These are phyloP conservation scores for Indicator maculatus DNA, from an alignment of 2,113 vertebrate species.

Conservation along the genomic window DNA sequence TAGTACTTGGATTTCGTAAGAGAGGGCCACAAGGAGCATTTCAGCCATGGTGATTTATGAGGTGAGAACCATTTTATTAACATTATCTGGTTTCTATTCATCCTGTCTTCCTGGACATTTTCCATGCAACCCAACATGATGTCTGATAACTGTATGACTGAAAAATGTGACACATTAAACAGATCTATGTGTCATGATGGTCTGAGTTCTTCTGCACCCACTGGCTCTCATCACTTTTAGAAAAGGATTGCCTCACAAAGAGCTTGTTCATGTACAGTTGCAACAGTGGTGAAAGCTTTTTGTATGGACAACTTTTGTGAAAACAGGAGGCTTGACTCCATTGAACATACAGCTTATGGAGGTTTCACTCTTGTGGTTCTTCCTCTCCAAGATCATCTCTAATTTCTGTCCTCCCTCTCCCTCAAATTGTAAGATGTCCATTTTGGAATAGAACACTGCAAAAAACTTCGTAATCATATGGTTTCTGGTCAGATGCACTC, in stretches of 20 bases:
- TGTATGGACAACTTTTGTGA: neutral
- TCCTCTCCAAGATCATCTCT: neutral
- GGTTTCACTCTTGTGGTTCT: neutral
- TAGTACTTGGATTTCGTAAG: neutral
- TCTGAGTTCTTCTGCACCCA: neutral
- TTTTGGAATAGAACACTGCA: neutral
- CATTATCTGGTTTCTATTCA: neutral
- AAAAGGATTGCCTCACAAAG: neutral
- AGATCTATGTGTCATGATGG: neutral
- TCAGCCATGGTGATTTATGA: neutral
- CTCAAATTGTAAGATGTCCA: neutral
- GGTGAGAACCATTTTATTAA: neutral
- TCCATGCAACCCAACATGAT: neutral
- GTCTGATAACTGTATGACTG: neutral
- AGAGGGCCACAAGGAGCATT: neutral
- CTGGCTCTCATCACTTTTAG: neutral
- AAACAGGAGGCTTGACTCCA: neutral
- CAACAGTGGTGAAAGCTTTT: neutral
- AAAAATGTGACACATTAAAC: neutral
- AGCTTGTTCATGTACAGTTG: neutral
- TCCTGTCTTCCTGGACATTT: neutral
- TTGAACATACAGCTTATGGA: neutral
- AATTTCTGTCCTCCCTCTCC: neutral
- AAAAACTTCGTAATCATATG: neutral
- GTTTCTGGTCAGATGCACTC: neutral